Evolutionary conservation across 2,888 invertebrate genomes (phyloP), one percentile per base, ranked within the genome.

Genomic region (Mimas tiliae): DNA sequence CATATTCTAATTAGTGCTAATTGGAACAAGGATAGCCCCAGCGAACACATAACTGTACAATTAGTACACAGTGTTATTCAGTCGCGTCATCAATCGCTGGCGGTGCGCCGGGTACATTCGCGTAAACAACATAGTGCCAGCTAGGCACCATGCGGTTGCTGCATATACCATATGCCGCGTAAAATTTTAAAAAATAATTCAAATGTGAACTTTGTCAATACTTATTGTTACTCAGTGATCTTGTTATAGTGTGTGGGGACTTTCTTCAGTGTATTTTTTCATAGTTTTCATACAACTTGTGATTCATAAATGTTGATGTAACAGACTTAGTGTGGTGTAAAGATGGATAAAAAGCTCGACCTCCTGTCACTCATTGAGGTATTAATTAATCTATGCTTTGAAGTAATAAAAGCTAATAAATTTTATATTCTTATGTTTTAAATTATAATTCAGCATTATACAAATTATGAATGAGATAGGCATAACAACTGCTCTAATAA

Each of bases 331-430:
- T 65, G 55, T 33, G 34, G 55, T 68, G 65, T 67, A 69, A 91
- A 81, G 77, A 93, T 93, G 94, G 93, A 93, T 89, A 92, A 85
- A 84, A 94, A 91, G 85, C 77, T 94, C 87, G 94, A 94, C 78
- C 80, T 94, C 65, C 82, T 94, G 82, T 93, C 94, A 16, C 77
- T 94, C 65, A 87, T 94, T 76, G 94, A 94, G 94, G 94, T 94
- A 93, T 70, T 67, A 68, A 9, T 33, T 63, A 63, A 64, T 48
- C 51, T 19, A 48, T 62, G 34, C 16, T 51, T 27, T n/a, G n/a
- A n/a, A n/a, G n/a, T n/a, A n/a, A n/a, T n/a, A n/a, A n/a, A n/a
- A 4, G 21, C 16, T 38, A 8, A 27, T 16, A 6, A 45, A 21
- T 27, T 27, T 48, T 50, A 50, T 33, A 16, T 16, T 48, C 11